Evolutionary conservation across 23 tunicate genomes (phyloP), one percentile per base, ranked within the genome.

Genomic region (Halocynthia roretzi): DNA sequence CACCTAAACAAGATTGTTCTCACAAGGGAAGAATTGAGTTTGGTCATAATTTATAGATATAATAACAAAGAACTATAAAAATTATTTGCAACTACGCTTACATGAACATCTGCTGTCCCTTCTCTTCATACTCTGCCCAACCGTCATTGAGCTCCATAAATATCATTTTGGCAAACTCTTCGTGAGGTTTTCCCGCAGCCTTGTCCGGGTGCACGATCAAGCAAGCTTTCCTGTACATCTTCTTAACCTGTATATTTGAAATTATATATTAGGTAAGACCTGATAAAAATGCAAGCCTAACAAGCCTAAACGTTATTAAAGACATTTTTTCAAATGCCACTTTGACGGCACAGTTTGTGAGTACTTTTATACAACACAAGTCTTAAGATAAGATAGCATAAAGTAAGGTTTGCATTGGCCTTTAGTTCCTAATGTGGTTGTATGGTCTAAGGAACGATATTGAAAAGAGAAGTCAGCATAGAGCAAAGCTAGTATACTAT

Each of bases 81-180:
- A 31, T 31, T 4, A 31, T 31, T 31, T 31, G 44, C 44, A 31
- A 31, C 4, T 31, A 31, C 44, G 44, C 44, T 83, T 65, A 83
- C 62, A 65, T 75, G 40, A 92, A 79, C 19, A 61, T 78, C 53
- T 92, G 98, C 82, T 71, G 75, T 52, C 98, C 98, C 62, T 94
- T 94, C 57, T 94, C 95, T 85, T 94, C 95, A 73, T 91, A 94
- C 64, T 94, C 94, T 11, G 95, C 90, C 87, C 88, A 94, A 8
- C 91, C 91, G 54, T 94, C 99, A 61, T 84, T 82, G 14, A 94
- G 83, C 68, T 94, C 95, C 94, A 94, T 88, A 81, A 94, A 94
- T n/a, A 94, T 94, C 63, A 88, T 82, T 71, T 88, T 88, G 64
- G 99, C 96, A 53, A 71, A 88, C 54, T 94, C 91, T 55, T 88